These are phyloP conservation scores for Sitta carolinensis DNA, from an alignment of 2,797 vertebrate genomes.

Conservation along the genomic window DNA sequence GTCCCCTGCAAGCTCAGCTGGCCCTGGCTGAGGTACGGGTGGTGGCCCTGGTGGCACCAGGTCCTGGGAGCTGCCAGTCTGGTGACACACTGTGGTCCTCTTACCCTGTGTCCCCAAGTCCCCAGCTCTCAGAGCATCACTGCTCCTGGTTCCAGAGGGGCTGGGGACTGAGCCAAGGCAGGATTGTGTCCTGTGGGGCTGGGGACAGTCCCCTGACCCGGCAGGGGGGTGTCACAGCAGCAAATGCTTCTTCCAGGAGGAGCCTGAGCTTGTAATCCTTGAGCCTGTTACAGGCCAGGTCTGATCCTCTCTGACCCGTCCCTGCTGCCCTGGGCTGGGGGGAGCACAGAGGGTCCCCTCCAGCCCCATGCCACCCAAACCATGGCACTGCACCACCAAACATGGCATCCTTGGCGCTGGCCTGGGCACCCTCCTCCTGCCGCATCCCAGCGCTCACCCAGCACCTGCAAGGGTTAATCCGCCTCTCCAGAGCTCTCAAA, in stretches of 20 bases:
- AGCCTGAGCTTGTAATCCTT: not conserved
- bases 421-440: not conserved
- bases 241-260: not conserved
- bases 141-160: not conserved
- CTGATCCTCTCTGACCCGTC: not conserved
- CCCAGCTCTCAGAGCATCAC: not conserved
- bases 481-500: constrained; percentile 3
- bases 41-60: not conserved
- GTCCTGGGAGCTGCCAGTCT: no score
- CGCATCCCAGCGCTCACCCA: not conserved
- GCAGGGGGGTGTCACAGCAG: not conserved
- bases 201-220: not conserved
- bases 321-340: not conserved
- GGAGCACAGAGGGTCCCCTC: rapidly evolving
- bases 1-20: not conserved
- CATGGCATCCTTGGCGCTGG: not conserved
- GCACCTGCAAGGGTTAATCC: constrained; percentile 34
- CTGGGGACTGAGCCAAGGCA: not conserved
- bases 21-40: not conserved
- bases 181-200: not conserved
- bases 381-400: not conserved
- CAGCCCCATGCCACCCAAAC: not conserved
- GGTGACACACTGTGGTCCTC: not conserved
- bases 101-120: rapidly evolving
- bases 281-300: not conserved